Base-by-base conservation (phyloP, 1,140 invertebrate species). In the Phymastichus coffea region DNA sequence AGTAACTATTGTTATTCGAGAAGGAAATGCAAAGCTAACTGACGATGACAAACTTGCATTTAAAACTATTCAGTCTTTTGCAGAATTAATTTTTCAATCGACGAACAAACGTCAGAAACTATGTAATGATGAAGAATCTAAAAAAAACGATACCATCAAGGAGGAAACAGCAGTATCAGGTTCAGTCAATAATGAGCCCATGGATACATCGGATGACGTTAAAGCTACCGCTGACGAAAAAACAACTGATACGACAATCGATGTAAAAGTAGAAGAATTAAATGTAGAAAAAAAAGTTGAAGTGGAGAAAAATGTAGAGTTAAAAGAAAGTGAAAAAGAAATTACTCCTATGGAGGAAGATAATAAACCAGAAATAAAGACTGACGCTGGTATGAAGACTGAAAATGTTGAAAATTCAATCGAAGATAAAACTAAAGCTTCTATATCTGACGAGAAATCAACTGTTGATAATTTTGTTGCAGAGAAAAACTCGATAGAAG, bases 1-100 rank as follows among this genome's bases (percentile, higher is more conserved):
- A 33, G 79, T 84, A 20, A 79, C 85, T 2, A 67, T 97, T 17
- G 84, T 94, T 0, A 77, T 83, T 47, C 85, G 94, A 41, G 87
- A 91, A 55, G 93, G 92, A 25, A 94, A 94, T 73, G 83, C 82
- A 1, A 75, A 84, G 3, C 75, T 93, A 0, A 79, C 82, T 4
- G 81, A 84, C 9, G 86, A 87, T 58, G 84, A 86, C 7, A 76
- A 79, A 57, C 70, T 80, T 30, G 74, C 80, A 12, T 92, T 84
- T 69, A 74, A 78, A 14, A 83, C 85, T 10, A 79, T 89, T 25
- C 75, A 80, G 30, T 82, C 81, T 2, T 86, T 88, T 66, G 70
- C 73, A 30, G 82, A 84, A 38, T 58, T 82, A 38, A 73, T 64
- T 19, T 83, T 69, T 74, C 70, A 70, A 72, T 68, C 65, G 1